Evolutionary conservation across 2,113 vertebrate species (phyloP).

Genomic region (Salvator merianae): DNA sequence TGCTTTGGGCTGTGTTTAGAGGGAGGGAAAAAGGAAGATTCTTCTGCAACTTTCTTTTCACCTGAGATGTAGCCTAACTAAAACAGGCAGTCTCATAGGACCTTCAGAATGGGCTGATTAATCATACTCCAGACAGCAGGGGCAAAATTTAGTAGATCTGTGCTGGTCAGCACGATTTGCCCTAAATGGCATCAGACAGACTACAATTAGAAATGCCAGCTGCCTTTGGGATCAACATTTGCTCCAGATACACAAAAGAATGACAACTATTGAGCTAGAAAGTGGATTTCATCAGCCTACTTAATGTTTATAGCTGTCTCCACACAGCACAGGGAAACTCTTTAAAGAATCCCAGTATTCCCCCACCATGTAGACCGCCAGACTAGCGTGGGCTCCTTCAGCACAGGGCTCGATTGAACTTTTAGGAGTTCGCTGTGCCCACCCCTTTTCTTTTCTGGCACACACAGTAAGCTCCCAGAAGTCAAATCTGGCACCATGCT

Average conservation of each 20-base stretch:
- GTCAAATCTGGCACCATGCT: no score
- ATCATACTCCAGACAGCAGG: neutral
- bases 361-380: no score
- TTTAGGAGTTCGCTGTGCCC: no score
- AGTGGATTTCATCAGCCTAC: neutral
- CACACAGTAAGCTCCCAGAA: no score
- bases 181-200: slow-evolving; percentile 36
- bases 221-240: slow-evolving; percentile 3
- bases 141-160: neutral
- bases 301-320: slow-evolving; percentile 5
- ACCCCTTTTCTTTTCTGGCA: no score
- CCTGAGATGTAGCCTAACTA: neutral
- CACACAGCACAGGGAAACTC: no score
- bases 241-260: slow-evolving; percentile 18
- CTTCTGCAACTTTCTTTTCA: neutral
- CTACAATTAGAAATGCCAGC: slow-evolving; percentile 45
- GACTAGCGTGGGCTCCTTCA: no score
- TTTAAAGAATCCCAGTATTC: no score
- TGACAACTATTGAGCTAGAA: slow-evolving; percentile 5
- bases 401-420: no score
- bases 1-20: no score
- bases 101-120: neutral
- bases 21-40: neutral
- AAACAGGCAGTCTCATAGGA: no score
- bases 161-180: neutral